Evolutionary conservation across 2,113 vertebrate genomes (phyloP).

Genomic region (Phaethornis superciliosus): DNA sequence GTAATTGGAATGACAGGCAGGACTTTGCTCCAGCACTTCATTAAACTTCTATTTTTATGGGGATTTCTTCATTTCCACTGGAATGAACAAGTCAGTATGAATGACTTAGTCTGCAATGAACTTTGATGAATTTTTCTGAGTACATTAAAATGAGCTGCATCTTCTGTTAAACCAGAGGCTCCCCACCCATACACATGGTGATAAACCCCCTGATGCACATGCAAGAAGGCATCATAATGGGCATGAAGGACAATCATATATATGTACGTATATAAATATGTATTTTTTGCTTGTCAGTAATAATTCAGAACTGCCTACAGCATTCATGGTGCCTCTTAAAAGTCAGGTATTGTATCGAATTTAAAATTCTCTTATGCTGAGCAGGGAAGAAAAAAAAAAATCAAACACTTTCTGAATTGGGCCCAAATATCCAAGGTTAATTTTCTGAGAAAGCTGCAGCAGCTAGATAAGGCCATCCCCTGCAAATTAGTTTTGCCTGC

Average conservation of each 20-base stretch:
- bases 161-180: slow-evolving; percentile 73
- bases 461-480: slow-evolving; percentile 98
- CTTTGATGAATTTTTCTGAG: slow-evolving; percentile 84
- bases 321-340: slow-evolving; percentile 79
- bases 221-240: slow-evolving; percentile 73
- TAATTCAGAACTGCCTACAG: slow-evolving; percentile 84
- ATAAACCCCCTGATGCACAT: slow-evolving; percentile 76
- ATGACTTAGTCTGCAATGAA: slow-evolving; percentile 81
- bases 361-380: slow-evolving; percentile 85
- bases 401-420: slow-evolving; percentile 98
- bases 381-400: slow-evolving; percentile 82
- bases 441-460: slow-evolving; percentile 99
- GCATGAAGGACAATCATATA: slow-evolving; percentile 77
- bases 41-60: slow-evolving; percentile 83
- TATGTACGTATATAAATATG: slow-evolving; percentile 68
- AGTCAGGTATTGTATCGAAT: slow-evolving; percentile 85
- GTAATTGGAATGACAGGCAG: slow-evolving; percentile 78
- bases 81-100: slow-evolving; percentile 82
- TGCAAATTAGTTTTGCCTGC: slow-evolving; percentile 99
- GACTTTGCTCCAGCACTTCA: slow-evolving; percentile 79
- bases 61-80: slow-evolving; percentile 82
- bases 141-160: slow-evolving; percentile 81
- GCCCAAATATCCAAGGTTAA: slow-evolving; percentile 99
- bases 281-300: slow-evolving; percentile 79
- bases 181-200: slow-evolving; percentile 31